Conservation (phyloP, 2,113 vertebrate species). For the Cyrtonyx montezumae region DNA sequence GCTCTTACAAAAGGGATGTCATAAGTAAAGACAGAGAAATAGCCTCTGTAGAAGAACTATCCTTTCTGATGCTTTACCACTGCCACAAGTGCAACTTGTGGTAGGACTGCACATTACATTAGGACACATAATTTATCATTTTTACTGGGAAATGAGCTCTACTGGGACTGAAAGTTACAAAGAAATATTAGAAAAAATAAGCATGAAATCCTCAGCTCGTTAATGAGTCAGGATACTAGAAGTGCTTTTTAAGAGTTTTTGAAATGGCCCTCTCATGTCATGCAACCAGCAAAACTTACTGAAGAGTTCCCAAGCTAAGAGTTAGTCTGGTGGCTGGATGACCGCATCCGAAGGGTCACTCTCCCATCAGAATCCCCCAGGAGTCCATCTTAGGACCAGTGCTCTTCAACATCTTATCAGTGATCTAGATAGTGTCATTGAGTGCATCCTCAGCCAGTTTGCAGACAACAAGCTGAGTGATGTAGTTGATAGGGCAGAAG, state of each 20-base stretch:
- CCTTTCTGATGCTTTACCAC: not conserved
- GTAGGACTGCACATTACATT: accelerated
- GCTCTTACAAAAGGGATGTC: not conserved
- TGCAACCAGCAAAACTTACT: not conserved
- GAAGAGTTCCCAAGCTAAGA: not conserved
- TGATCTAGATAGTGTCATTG: not conserved
- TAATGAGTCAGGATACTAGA: not conserved
- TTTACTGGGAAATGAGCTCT: not conserved
- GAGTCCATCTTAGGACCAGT: not conserved
- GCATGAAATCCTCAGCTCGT: not conserved
- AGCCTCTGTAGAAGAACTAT: not conserved
- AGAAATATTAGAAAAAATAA: not conserved
- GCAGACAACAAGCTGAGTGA: not conserved
- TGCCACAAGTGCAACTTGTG: not conserved
- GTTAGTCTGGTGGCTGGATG: not conserved
- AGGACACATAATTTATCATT: not conserved
- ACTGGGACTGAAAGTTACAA: not conserved
- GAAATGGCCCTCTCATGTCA: not conserved
- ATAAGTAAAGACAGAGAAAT: not conserved
- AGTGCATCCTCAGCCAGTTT: not conserved
- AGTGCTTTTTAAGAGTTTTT: not conserved
- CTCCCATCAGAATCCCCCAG: too few relatives aligned
- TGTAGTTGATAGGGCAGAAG: not conserved
- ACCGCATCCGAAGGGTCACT: not conserved
- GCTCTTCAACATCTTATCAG: not conserved